A percentile compares a stretch with the other conserved stretches of the same genome.
phyloP scores from a whole-genome alignment of 2,888 invertebrate species.

The Apotomis capreana region DNA sequence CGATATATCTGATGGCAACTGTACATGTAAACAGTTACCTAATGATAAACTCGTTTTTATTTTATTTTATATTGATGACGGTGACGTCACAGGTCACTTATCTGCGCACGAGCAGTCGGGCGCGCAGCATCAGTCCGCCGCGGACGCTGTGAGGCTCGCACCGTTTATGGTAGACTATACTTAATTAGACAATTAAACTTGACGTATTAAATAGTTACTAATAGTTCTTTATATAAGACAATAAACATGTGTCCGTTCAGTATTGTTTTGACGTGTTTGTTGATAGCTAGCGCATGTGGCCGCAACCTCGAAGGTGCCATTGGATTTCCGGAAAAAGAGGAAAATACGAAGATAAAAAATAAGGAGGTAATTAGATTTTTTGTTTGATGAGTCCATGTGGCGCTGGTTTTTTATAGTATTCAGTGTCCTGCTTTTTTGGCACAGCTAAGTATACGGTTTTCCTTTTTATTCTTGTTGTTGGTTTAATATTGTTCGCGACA shows the following conservation, averaged over 20 bases:
- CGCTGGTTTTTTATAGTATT: neutral
- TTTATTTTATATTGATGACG: conserved; percentile 22
- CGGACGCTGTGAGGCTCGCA: conserved; percentile 49
- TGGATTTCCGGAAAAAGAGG: conserved; percentile 75
- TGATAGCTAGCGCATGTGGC: conserved; percentile 45
- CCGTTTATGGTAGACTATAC: conserved; percentile 7
- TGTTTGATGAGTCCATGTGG: neutral
- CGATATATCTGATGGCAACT: too few species aligned
- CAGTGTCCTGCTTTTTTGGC: too few species aligned
- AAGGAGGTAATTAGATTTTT: conserved; percentile 64
- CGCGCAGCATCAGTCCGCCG: conserved; percentile 55
- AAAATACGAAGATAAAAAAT: conserved; percentile 63
- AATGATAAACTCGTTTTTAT: conserved; percentile 39
- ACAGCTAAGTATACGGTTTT: too few species aligned
- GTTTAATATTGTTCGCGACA: too few species aligned
- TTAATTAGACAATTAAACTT: neutral
- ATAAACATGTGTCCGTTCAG: conserved; percentile 48
- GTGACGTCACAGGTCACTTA: conserved; percentile 51
- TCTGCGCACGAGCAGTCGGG: conserved; percentile 48
- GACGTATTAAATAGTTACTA: neutral
- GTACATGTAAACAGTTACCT: conserved; percentile 21
- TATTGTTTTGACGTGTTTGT: conserved; percentile 50
- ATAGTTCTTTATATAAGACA: neutral
- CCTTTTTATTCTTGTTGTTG: too few species aligned
- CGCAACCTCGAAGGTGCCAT: conserved; percentile 58